Conservation (phyloP, 1,140 invertebrate genomes). For the Andricus grossulariae region DNA sequence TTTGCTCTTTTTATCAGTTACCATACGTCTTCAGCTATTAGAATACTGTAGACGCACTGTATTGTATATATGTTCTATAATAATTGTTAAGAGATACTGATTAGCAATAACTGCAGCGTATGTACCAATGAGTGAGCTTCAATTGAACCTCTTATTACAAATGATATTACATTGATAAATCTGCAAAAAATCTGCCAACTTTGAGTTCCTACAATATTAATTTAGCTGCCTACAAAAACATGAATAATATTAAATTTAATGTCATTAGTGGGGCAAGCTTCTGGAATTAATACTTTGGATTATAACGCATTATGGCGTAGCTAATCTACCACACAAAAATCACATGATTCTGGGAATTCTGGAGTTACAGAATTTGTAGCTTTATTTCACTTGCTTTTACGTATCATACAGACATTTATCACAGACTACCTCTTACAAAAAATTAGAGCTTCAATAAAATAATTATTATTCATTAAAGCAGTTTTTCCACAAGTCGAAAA, state of each 20-base stretch:
- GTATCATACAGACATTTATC: constrained; percentile 13
- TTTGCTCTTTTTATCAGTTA: constrained; percentile 1
- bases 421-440: constrained; percentile 10
- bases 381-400: not conserved
- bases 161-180: not conserved
- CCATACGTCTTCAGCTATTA: constrained; percentile 14
- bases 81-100: constrained; percentile 10
- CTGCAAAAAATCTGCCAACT: no score
- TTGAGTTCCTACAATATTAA: no score
- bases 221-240: not conserved
- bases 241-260: not conserved
- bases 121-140: not conserved
- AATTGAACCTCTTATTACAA: not conserved
- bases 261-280: not conserved
- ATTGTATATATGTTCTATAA: constrained; percentile 7
- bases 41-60: constrained; percentile 24
- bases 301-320: not conserved
- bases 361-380: constrained; percentile 15
- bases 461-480: not conserved
- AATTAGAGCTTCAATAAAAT: constrained; percentile 5
- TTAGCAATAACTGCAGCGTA: not conserved
- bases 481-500: not conserved
- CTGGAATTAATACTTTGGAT: constrained; percentile 2
- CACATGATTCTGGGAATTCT: constrained; percentile 13
- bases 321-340: not conserved